A percentile compares a stretch with the other conserved stretches of the same genome.
Evolutionary conservation across 2,888 invertebrate genomes (phyloP).

Genomic region (Ceraclea dissimilis): DNA sequence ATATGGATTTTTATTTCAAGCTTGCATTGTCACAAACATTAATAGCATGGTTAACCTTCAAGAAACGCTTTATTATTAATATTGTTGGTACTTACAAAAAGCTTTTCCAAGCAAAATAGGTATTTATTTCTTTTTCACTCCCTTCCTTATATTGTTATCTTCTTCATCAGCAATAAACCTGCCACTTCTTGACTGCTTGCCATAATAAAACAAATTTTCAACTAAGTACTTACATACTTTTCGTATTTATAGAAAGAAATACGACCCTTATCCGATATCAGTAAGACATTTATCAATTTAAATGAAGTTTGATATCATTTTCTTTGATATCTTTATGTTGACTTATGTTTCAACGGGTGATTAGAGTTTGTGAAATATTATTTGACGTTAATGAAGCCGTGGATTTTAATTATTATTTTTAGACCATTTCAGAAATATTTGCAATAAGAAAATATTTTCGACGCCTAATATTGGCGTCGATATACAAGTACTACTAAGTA

Average conservation of each 20-base stretch:
- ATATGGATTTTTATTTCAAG: too few relatives aligned
- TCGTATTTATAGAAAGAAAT: constrained; percentile 1
- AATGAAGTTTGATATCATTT: background rate
- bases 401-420: background rate
- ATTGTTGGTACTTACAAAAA: background rate
- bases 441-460: too few relatives aligned
- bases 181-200: background rate
- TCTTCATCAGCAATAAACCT: background rate
- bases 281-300: constrained; percentile 1
- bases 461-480: too few relatives aligned
- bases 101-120: background rate
- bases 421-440: too few relatives aligned
- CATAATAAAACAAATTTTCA: background rate
- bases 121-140: background rate
- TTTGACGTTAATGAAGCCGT: background rate
- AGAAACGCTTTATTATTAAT: too few relatives aligned
- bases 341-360: background rate
- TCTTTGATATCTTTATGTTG: background rate
- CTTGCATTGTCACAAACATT: too few relatives aligned
- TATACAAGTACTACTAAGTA: too few relatives aligned
- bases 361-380: background rate
- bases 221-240: background rate
- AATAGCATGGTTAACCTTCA: too few relatives aligned
- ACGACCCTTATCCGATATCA: background rate
- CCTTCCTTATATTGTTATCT: background rate